Conservation (phyloP, 2,113 vertebrate species). For the Syngnathoides biaculeatus region DNA sequence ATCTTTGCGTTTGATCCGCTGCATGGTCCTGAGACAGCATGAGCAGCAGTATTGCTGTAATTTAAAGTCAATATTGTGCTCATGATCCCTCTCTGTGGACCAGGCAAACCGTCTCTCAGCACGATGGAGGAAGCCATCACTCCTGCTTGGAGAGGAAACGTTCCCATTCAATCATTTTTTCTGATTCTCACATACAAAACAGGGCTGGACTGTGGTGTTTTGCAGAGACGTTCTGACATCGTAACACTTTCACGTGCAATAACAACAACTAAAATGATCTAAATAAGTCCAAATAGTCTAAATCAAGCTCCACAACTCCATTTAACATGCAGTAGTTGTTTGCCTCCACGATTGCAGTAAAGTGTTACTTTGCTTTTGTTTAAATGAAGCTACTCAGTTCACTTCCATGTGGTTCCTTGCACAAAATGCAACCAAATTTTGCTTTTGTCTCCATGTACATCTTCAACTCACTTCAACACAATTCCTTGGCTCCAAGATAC, state of each 20-base stretch:
- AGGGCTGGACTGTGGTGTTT: background rate
- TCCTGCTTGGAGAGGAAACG: constrained; percentile 59
- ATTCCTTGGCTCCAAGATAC: too few relatives aligned
- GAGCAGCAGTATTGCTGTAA: constrained; percentile 76
- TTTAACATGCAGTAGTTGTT: too few relatives aligned
- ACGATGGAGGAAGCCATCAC: constrained; percentile 47
- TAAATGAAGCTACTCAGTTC: too few relatives aligned
- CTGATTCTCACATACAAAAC: constrained; percentile 26
- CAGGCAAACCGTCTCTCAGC: constrained; percentile 49
- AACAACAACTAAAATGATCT: too few relatives aligned
- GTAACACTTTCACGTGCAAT: background rate
- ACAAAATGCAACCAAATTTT: too few relatives aligned
- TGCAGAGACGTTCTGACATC: background rate
- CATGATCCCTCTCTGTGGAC: constrained; percentile 73
- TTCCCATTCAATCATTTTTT: constrained; percentile 39
- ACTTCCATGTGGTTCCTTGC: too few relatives aligned
- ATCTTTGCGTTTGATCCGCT: constrained; percentile 78
- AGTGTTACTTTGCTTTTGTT: too few relatives aligned
- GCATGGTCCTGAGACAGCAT: constrained; percentile 71
- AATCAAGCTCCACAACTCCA: too few relatives aligned
- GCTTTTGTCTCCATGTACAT: too few relatives aligned
- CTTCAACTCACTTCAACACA: too few relatives aligned
- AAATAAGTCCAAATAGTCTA: too few relatives aligned
- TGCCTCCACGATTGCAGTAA: too few relatives aligned
- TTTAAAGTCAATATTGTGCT: constrained; percentile 78